Conservation (phyloP, 2,888 invertebrate genomes). For the Calliphora vomitoria region DNA sequence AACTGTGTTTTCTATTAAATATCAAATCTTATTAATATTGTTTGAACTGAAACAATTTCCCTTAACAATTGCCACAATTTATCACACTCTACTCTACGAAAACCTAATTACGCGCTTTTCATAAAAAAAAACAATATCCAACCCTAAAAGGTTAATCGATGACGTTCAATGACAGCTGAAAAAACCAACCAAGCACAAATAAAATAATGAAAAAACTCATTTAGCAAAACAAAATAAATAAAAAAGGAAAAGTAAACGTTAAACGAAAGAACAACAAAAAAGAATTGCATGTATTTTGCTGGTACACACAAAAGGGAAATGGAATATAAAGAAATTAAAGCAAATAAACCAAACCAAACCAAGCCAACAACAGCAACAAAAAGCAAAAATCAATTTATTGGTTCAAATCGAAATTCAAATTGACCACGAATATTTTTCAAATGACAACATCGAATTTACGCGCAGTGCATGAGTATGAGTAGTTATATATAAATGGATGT, state of each 20-base stretch:
- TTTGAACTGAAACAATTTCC: no score
- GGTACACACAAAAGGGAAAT: background rate
- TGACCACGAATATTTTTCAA: constrained; percentile 62
- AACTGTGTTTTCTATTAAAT: no score
- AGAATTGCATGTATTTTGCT: no score
- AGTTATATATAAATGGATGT: background rate
- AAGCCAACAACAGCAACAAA: background rate
- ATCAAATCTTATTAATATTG: no score
- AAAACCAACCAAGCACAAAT: background rate
- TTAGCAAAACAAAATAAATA: constrained; percentile 30
- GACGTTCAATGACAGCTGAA: constrained; percentile 30
- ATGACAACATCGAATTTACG: constrained; percentile 51
- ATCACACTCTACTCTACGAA: no score
- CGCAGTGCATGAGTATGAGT: background rate
- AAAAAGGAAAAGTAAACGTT: background rate
- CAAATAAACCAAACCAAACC: constrained; percentile 15
- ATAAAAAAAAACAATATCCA: background rate
- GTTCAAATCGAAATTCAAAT: constrained; percentile 60
- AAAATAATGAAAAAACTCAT: background rate
- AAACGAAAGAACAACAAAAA: no score
- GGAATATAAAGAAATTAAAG: constrained; percentile 26
- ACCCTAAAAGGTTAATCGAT: constrained; percentile 39
- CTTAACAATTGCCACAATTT: no score
- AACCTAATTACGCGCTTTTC: background rate
- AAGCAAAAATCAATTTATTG: constrained; percentile 57